phyloP scores from a whole-genome alignment of 1,140 invertebrate species.

The Vollenhovia emeryi region DNA sequence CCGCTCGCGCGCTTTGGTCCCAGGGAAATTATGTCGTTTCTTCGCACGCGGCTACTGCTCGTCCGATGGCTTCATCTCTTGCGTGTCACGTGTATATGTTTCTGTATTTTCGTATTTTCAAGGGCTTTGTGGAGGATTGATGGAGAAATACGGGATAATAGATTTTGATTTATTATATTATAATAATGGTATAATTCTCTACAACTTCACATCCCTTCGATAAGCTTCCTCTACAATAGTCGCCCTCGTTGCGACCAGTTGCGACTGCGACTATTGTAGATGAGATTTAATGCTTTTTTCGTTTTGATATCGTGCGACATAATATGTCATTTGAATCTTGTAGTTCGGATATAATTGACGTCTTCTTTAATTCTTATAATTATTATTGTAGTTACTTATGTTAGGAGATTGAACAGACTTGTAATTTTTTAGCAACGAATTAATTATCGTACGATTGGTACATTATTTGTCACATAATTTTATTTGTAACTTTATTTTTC shows the following conservation, averaged over 20 bases:
- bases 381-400: not conserved
- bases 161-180: not conserved
- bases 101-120: not conserved
- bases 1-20: constrained; percentile 6
- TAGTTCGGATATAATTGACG: not conserved
- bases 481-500: not conserved
- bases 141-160: not conserved
- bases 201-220: not conserved
- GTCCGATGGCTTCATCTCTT: constrained; percentile 4
- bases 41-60: constrained; percentile 2
- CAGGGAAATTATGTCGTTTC: constrained; percentile 30
- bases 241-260: too few relatives aligned
- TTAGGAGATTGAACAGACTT: not conserved
- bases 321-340: not conserved
- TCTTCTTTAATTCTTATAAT: not conserved
- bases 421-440: not conserved
- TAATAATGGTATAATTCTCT: not conserved
- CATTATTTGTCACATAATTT: not conserved
- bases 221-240: too few relatives aligned
- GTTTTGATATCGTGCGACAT: not conserved
- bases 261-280: too few relatives aligned
- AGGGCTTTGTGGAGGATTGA: too few relatives aligned
- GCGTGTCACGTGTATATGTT: not conserved
- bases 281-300: not conserved
- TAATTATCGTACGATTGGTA: not conserved